Base-by-base conservation (phyloP, 2,888 invertebrate genomes). In the Rhingia campestris region DNA sequence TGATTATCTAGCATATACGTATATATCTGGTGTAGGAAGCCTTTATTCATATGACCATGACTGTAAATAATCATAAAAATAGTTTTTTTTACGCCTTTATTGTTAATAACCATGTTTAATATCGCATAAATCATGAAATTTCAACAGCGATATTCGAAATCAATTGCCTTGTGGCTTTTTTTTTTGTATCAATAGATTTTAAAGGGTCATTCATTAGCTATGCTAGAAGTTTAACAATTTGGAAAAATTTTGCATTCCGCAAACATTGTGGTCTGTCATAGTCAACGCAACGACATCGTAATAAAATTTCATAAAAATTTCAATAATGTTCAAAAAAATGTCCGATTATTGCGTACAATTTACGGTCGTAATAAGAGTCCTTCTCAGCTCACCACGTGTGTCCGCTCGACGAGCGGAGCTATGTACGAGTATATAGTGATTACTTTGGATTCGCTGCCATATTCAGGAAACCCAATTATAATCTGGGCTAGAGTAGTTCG, bases 51-150 rank as follows among this genome's bases (percentile, higher is more conserved):
- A 54, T 33, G 9, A 54, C 54, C 63, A 54, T 64, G 54, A 63
- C 63, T 39, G 12, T 37, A 47, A 45, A 63, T 63, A 54, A 54
- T 14, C 58, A 47, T 45, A 37, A 49, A 45, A 47, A 32, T 73
- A 63, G 53, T 63, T 45, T 61, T 37, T 10, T 49, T n/a, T 47
- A 51, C 35, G 22, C 53, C 37, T 54, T 63, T 9, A 9, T 45
- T 45, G 32, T 49, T 63, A 63, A 63, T 45, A 61, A 30, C 22
- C 10, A 49, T 69, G 37, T 63, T 69, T 63, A 67, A 33, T 37
- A 56, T n/a, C 61, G 9, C 45, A 73, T 73, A 35, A 80, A 74
- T 80, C 80, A 80, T 54, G 7, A 7, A 63, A 61, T 12, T 61
- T 56, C 61, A 74, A 56, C 14, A 43, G 45, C 14, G 30, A 51